Evolutionary conservation across 2,113 vertebrate genomes (phyloP).

Genomic region (Hemichromis elongatus): DNA sequence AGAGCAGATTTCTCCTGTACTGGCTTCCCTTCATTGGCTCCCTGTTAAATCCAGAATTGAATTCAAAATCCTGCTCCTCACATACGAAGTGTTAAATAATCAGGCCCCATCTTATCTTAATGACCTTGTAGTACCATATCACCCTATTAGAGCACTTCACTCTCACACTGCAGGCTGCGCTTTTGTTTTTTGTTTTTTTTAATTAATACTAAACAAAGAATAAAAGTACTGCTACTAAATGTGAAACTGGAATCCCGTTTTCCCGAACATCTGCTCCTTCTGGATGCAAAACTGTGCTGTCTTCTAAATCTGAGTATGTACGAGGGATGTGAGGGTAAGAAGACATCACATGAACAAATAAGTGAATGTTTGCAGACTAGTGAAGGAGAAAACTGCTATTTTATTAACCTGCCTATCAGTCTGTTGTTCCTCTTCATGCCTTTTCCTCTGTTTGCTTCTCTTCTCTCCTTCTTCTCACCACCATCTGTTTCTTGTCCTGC

Average conservation of each 20-base stretch:
- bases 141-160: background rate
- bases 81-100: background rate
- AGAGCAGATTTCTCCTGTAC: fast-evolving
- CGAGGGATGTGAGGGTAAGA: background rate
- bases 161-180: fast-evolving
- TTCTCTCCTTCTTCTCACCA: background rate
- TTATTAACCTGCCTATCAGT: background rate
- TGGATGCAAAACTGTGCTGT: background rate
- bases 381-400: background rate
- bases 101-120: background rate
- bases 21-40: background rate
- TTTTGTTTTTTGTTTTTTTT: background rate
- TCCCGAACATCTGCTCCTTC: background rate
- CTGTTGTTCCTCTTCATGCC: background rate
- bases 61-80: background rate
- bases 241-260: background rate
- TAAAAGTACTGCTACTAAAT: background rate
- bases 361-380: background rate
- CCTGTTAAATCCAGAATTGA: background rate
- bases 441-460: background rate
- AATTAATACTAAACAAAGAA: background rate
- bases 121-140: background rate
- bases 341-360: background rate
- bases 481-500: conserved; percentile 49
- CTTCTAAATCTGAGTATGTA: background rate